These are phyloP conservation scores for Erpornis zantholeuca DNA, from an alignment of 2,113 vertebrate species.

Conservation along the genomic window DNA sequence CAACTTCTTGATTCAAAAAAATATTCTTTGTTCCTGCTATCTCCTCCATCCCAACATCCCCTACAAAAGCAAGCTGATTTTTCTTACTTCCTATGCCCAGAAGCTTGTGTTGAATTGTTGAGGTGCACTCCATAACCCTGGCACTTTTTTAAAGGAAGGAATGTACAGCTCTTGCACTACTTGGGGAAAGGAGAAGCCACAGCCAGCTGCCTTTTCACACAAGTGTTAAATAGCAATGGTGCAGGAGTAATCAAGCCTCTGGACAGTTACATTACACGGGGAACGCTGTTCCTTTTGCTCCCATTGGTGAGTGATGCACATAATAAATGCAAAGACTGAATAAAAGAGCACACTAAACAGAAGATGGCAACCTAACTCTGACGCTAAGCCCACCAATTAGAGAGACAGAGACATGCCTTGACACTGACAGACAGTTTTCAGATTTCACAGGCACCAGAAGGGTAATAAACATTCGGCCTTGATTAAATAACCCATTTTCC, in stretches of 20 bases:
- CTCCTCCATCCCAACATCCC: not conserved
- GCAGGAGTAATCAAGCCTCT: not conserved
- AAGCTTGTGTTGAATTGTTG: not conserved
- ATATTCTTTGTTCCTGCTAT: not conserved
- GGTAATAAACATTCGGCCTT: conserved; percentile 13
- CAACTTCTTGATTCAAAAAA: not conserved
- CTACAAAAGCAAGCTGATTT: not conserved
- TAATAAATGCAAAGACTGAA: not conserved
- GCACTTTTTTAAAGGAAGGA: not conserved
- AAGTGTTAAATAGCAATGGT: not conserved
- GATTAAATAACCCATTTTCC: conserved; percentile 14
- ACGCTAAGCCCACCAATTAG: not conserved
- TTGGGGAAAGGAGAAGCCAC: not conserved
- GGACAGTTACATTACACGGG: not conserved
- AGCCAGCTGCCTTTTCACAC: not conserved
- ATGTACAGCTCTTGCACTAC: not conserved
- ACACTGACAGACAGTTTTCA: not conserved
- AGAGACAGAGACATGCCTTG: not conserved
- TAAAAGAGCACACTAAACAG: not conserved
- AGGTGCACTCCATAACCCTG: not conserved
- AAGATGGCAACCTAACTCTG: not conserved
- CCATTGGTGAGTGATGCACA: not conserved
- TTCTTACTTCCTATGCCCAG: not conserved
- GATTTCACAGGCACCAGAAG: not conserved
- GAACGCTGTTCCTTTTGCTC: not conserved